Base-by-base conservation (phyloP, 2,113 vertebrate species). In the Tamias sibiricus region DNA sequence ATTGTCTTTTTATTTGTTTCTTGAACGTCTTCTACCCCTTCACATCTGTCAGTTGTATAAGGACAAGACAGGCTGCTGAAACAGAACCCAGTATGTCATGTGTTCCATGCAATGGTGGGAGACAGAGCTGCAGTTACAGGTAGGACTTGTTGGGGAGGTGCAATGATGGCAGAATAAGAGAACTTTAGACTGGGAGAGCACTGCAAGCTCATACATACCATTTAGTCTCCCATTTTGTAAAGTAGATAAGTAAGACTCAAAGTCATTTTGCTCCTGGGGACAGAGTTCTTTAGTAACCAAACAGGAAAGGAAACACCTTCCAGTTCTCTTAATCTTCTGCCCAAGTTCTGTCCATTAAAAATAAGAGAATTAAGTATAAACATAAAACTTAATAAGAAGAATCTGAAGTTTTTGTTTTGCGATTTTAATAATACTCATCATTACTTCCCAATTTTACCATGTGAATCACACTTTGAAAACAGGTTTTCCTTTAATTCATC, bases 371-470 rank as follows among this genome's bases (percentile, higher is more conserved):
- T 87, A 42, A 52, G 6, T 79, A 93, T 90, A 95, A 90, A 90
- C 82, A 95, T 75, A 37, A 90, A 71, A 71, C 32, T 95, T 80
- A 84, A 69, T 72, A 82, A 89, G 52, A 72, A 80, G 26, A 94
- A 57, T 57, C 54, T 62, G 54, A 88, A 32, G 66, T 84, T 95
- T 96, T 75, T 87, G 52, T 84, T 57, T 71, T 57, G 52, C 85
- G 75, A 77, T 44, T 93, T 86, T 93, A 96, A 84, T 66, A 85
- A 62, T 95, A 94, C 42, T 87, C 49, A 66, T 87, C 49, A 49
- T 91, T 79, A 40, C 32, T 49, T 84, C 49, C 52, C 52, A 89
- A 80, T 81, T 95, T 90, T 74, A 76, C 59, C 80, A 32, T 87
- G 68, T 32, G 77, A 88, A 68, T 49, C 72, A 79, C 47, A 95